These are phyloP conservation scores for Phrynosoma blainvillii DNA, from an alignment of 2,113 vertebrate species.

Conservation along the genomic window DNA sequence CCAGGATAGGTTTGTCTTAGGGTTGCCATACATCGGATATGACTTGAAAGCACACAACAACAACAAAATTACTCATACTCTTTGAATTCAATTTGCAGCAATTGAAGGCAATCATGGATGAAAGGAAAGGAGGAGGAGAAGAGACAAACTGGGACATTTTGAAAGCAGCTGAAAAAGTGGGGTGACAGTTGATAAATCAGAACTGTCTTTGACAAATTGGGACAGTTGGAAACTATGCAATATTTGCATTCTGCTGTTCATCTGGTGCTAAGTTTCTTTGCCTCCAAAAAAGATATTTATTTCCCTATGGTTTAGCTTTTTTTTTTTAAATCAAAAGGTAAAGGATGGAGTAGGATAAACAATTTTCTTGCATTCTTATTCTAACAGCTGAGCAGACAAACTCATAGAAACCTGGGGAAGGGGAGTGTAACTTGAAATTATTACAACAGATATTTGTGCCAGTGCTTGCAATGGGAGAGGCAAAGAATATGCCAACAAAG, in stretches of 20 bases:
- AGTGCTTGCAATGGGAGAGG: conserved; percentile 29
- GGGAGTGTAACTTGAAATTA: conserved; percentile 48
- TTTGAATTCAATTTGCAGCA: too few relatives aligned
- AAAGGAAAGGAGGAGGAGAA: too few relatives aligned
- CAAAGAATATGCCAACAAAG: conserved; percentile 58
- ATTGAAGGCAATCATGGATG: too few relatives aligned
- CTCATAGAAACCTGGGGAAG: conserved; percentile 14
- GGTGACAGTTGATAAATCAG: too few relatives aligned
- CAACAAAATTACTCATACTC: too few relatives aligned
- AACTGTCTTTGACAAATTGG: too few relatives aligned
- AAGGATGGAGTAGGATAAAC: conserved; percentile 7
- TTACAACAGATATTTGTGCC: conserved; percentile 42
- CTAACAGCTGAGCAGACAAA: conserved; percentile 9
- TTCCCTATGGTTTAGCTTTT: neutral
- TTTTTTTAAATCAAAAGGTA: conserved; percentile 9
- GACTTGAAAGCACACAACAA: too few relatives aligned
- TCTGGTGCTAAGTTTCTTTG: neutral
- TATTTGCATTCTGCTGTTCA: neutral
- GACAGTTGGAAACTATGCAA: too few relatives aligned
- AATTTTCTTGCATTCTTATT: conserved; percentile 28
- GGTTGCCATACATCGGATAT: too few relatives aligned
- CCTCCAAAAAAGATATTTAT: neutral
- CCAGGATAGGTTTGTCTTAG: too few relatives aligned
- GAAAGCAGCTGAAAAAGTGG: too few relatives aligned
- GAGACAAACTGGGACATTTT: too few relatives aligned